Evolutionary conservation across 2,888 invertebrate species (phyloP).

Genomic region (Leptinotarsa peninsularis): DNA sequence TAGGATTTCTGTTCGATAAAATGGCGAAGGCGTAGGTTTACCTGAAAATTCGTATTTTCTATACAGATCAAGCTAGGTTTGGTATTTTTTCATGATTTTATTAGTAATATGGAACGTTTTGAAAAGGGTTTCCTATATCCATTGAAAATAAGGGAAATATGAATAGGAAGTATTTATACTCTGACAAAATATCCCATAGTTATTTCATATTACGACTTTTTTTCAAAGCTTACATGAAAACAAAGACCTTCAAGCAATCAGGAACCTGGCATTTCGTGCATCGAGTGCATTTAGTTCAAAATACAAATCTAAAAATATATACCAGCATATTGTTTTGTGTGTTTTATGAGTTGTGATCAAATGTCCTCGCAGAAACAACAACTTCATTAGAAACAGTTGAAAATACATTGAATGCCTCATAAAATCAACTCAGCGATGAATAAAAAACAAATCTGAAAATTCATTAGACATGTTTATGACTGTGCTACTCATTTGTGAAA

Average conservation of each 20-base stretch:
- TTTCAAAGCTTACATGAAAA: neutral
- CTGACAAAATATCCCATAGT: neutral
- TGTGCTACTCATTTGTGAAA: neutral
- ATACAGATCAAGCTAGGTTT: neutral
- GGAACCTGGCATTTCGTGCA: neutral
- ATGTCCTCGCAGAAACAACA: neutral
- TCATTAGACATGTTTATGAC: neutral
- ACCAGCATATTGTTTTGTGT: neutral
- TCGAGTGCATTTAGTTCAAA: neutral
- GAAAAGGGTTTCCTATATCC: neutral
- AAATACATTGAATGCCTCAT: neutral
- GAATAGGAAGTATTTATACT: neutral
- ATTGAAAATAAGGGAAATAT: neutral
- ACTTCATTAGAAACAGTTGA: neutral
- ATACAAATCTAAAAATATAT: neutral
- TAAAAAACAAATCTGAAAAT: neutral
- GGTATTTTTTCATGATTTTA: neutral
- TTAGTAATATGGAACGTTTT: neutral
- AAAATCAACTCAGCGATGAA: neutral
- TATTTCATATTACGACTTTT: too few relatives aligned
- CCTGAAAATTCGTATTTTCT: neutral
- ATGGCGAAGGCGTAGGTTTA: neutral
- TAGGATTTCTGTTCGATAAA: too few relatives aligned
- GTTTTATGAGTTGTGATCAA: slow-evolving; percentile 1
- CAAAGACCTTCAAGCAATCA: neutral